These are phyloP conservation scores for Distichodus sexfasciatus DNA, from an alignment of 2,797 vertebrate genomes.

Conservation along the genomic window DNA sequence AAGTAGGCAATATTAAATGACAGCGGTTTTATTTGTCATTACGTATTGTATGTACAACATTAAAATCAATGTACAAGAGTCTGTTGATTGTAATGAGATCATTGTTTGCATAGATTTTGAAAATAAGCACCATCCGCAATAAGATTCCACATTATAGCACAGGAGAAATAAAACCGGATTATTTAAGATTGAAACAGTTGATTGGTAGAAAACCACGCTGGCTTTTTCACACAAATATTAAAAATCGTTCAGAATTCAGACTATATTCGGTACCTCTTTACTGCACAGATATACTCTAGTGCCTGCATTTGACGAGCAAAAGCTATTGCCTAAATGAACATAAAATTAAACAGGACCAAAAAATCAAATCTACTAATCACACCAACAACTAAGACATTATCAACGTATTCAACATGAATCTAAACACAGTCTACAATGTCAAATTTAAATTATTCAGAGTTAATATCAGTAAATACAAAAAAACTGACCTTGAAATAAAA, in stretches of 20 bases:
- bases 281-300: too few species aligned
- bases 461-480: too few species aligned
- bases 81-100: slow-evolving; percentile 1
- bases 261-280: too few species aligned
- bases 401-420: slow-evolving; percentile 7
- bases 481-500: too few species aligned
- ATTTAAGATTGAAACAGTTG: background rate
- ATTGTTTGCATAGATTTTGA: slow-evolving; percentile 68
- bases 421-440: background rate
- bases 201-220: background rate
- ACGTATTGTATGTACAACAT: background rate
- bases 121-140: slow-evolving; percentile 64
- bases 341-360: background rate
- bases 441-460: background rate
- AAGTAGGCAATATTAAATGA: background rate
- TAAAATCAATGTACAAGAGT: background rate
- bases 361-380: background rate
- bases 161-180: background rate
- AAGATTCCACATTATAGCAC: slow-evolving; percentile 45
- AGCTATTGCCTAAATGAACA: background rate
- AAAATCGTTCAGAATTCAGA: background rate
- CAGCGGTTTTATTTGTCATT: background rate
- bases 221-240: background rate
- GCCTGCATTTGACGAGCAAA: background rate
- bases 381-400: background rate